Evolutionary conservation across 2,113 vertebrate genomes (phyloP).

Genomic region (Furnarius figulus): DNA sequence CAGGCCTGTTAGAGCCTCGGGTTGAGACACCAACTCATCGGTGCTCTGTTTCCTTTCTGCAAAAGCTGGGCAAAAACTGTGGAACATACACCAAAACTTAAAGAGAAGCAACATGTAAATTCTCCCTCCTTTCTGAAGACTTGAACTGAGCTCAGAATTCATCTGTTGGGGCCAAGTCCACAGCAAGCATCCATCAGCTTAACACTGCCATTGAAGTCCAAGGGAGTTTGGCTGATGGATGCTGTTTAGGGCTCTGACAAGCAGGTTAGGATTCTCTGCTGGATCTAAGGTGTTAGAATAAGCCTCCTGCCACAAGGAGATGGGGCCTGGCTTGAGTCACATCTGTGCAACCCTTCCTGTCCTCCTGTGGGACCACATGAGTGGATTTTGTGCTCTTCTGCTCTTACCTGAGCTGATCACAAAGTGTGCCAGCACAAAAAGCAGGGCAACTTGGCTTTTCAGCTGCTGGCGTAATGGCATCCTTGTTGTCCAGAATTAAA

Average conservation of each 20-base stretch:
- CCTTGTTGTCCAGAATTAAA: not conserved
- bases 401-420: not conserved
- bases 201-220: not conserved
- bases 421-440: not conserved
- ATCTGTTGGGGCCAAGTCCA: not conserved
- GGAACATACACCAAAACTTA: slow-evolving; percentile 44
- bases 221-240: slow-evolving; percentile 42
- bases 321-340: not conserved
- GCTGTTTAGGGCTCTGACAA: slow-evolving; percentile 19
- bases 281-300: not conserved
- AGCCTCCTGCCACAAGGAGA: not conserved
- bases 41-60: slow-evolving; percentile 77
- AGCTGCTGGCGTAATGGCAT: not conserved
- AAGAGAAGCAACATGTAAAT: not conserved
- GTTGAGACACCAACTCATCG: slow-evolving; percentile 69
- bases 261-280: not conserved
- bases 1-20: slow-evolving; percentile 69
- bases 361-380: not conserved
- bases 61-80: slow-evolving; percentile 86
- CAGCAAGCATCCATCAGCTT: slow-evolving; percentile 35
- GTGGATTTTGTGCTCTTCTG: not conserved
- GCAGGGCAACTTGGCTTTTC: slow-evolving; percentile 3
- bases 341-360: not conserved
- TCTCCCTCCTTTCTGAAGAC: slow-evolving; percentile 13
- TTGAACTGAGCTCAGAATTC: slow-evolving; percentile 57